phyloP scores from a whole-genome alignment of 2,888 invertebrate genomes.

The Drosophila longiperda region DNA sequence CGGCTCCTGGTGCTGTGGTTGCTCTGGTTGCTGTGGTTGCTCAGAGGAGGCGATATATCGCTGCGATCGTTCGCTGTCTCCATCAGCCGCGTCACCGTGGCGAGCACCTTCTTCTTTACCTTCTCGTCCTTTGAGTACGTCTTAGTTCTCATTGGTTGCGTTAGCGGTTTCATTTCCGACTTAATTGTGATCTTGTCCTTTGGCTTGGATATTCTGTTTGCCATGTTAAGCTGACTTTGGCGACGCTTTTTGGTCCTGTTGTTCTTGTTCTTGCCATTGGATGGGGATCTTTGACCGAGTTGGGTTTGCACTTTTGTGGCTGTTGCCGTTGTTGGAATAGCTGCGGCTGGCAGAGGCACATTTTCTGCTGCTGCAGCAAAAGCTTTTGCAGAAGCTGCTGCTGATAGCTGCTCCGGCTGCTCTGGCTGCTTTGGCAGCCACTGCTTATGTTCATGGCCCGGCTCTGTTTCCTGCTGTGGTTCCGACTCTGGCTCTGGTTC shows the following conservation, averaged over 20 bases:
- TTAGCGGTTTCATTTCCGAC: background rate
- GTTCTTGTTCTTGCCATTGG: background rate
- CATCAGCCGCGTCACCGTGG: background rate
- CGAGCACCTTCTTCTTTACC: background rate
- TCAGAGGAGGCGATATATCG: background rate
- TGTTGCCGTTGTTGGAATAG: slow-evolving; percentile 4
- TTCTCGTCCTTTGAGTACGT: background rate
- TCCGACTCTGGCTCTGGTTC: background rate
- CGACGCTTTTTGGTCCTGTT: background rate
- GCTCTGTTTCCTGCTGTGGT: background rate
- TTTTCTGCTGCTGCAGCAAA: background rate
- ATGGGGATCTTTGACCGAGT: background rate
- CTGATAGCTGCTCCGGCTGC: background rate
- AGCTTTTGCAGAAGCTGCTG: background rate
- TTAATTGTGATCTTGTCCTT: background rate
- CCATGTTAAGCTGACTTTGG: too few species aligned
- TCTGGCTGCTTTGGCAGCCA: background rate
- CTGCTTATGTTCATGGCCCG: background rate
- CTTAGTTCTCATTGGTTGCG: background rate
- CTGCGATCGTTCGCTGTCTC: background rate
- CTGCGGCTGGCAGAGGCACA: background rate
- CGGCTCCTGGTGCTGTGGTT: background rate
- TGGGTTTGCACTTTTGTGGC: background rate
- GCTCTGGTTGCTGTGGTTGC: background rate
- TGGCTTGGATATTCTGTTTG: background rate